Evolutionary conservation across 1,140 invertebrate species (phyloP), one percentile per base, ranked within the genome.

Genomic region (Holcopasites calliopsidis): DNA sequence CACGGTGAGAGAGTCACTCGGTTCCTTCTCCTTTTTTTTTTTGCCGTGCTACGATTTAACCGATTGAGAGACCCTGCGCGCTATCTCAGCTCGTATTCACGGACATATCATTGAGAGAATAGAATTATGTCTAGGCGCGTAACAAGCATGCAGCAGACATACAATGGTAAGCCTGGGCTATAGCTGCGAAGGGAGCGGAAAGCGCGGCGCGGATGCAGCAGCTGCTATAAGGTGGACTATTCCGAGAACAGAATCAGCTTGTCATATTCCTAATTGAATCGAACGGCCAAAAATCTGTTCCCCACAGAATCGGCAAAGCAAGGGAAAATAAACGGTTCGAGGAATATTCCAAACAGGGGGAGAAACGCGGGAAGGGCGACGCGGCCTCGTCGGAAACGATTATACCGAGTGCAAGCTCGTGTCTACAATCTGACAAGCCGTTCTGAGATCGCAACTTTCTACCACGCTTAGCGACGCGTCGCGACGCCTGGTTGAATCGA

Each of bases 201-300:
- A n/a, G 38, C 33, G 40, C n/a, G 50, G 50, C 62, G 11, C 31
- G 47, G 35, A 40, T 69, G 58, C 58, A 68, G n/a, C 42, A 31
- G 49, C 54, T 58, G 57, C 21, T 70, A 42, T 52, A 65, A 60
- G 77, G 50, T 35, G 79, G 47, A 57, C 38, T 76, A 26, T 58
- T 54, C 57, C 54, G 23, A 42, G 40, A 80, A 80, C 49, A 44
- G 44, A 40, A 60, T 75, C 64, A 38, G n/a, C n/a, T 23, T 28
- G 47, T 23, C 40, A 26, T 8, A 8, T 10, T 8, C n/a, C 16
- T 80, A 80, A 85, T 80, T 71, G 73, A 84, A 85, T 83, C 72
- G 74, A 77, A 69, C 49, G 55, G 70, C 7, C 28, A 16, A 7
- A 18, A 33, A 3, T 54, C 50, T 28, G 50, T 54, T 35, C 31